Evolutionary conservation across 2,797 vertebrate genomes (phyloP), one percentile per base, ranked within the genome.

Genomic region (Poecilia picta): DNA sequence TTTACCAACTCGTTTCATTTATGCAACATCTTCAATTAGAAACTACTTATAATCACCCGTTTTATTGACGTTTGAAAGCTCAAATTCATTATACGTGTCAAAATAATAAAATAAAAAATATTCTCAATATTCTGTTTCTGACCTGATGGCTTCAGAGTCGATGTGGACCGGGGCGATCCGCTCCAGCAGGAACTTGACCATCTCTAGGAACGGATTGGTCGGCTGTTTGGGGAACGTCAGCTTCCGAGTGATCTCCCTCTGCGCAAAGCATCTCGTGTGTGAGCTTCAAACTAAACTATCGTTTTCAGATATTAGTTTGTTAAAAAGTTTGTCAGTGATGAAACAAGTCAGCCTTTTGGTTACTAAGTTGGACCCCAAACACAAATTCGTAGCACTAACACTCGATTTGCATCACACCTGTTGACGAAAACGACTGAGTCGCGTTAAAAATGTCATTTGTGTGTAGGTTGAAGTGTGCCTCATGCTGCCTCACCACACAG

Each of bases 181-280:
- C 96, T 99, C 98, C 94, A 99, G 92, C 81, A 99, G 95, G 94
- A 99, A 99, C 92, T 99, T 99, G 3, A 99, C 98, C 98, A 99
- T 99, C 95, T 99, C 98, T 91, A 99, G 93, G 92, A 99, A 99
- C n/a, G 98, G 98, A 93, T 99, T 99, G 88, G 98, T 99, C 87
- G 98, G 98, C 87, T 99, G 98, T 90, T 99, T 99, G 53, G 98
- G 98, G 93, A 99, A 99, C 18, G 98, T 98, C 92, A 99, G 95
- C 94, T 99, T 99, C 79, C 98, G 96, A 73, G 98, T 98, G 92
- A 99, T 99, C 93, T 99, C 98, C 82, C 98, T 97, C 98, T 99
- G 92, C 5, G 93, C 81, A 89, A 12, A 88, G 10, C 45, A 45
- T 46, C 68, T 8, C 45, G 12, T 20, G 28, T 2, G 36, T 62